Conservation (phyloP, 2,888 invertebrate genomes). For the Bembecia ichneumoniformis region DNA sequence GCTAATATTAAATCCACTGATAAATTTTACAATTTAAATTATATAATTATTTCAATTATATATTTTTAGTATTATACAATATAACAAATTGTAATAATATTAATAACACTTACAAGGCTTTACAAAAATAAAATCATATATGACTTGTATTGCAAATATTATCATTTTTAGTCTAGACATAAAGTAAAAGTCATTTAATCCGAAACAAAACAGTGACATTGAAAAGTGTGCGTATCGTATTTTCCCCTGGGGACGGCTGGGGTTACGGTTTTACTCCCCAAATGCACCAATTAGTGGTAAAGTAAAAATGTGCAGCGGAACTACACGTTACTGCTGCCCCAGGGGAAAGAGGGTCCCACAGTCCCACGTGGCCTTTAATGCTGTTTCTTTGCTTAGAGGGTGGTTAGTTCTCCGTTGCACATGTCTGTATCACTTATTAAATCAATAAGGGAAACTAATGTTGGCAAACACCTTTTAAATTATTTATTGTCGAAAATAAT, state of each 20-base stretch:
- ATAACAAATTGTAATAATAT: too few species aligned
- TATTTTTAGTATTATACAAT: too few species aligned
- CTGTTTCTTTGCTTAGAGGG: slow-evolving; percentile 66
- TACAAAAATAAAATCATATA: too few species aligned
- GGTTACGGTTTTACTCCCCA: slow-evolving; percentile 47
- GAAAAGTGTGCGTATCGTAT: slow-evolving; percentile 43
- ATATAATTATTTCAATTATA: too few species aligned
- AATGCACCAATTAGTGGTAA: slow-evolving; percentile 69
- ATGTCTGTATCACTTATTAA: slow-evolving; percentile 51
- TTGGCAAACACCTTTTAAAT: not conserved
- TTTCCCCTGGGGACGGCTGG: slow-evolving; percentile 41
- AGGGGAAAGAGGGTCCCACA: slow-evolving; percentile 27
- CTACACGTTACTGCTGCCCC: slow-evolving; percentile 52
- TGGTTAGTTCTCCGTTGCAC: slow-evolving; percentile 47
- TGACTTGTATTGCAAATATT: too few species aligned
- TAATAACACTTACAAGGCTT: too few species aligned
- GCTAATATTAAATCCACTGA: too few species aligned
- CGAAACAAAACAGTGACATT: slow-evolving; percentile 56
- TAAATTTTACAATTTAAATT: too few species aligned
- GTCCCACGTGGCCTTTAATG: slow-evolving; percentile 64
- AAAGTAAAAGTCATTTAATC: slow-evolving; percentile 14
- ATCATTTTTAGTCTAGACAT: too few species aligned
- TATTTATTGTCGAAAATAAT: too few species aligned
- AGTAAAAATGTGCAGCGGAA: slow-evolving; percentile 68
- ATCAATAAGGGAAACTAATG: slow-evolving; percentile 33